Base-by-base conservation (phyloP, 2,888 invertebrate species). In the Drosophila cognata region DNA sequence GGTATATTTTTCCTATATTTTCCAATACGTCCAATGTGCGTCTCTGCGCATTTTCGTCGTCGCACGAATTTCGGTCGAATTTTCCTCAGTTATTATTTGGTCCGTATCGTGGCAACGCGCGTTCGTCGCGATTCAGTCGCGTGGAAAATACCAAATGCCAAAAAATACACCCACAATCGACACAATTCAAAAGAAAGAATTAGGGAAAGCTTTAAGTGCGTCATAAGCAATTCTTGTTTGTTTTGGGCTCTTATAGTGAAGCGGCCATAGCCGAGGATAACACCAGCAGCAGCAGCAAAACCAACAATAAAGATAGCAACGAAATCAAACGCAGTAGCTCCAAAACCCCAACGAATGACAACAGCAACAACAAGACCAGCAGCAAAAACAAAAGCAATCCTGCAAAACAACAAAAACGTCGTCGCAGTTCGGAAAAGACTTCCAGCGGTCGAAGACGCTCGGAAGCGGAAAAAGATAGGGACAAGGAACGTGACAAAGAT, bases 21-120 rank as follows among this genome's bases (percentile, higher is more conserved):
- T 64, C 51, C 82, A 58, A 72, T 73, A 81, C 60, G 57, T 73
- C 46, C 52, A 71, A 51, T 51, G 61, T 61, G 77, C 55, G 65
- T 62, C 52, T 62, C 55, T 36, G 66, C 68, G 52, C 56, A 74
- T 61, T 61, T 58, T 61, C 58, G 71, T 74, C 69, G 82, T 76
- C 89, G 71, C 61, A 71, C 53, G 55, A 77, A 65, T 75, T 82
- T 88, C 73, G 46, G 74, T 86, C 52, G 72, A 76, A 71, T 69
- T 88, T 88, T 75, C 66, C 81, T 88, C 90, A 88, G 87, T 88
- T 90, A 88, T 90, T 83, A 88, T 88, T 83, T 90, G 77, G 84
- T 89, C 79, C 91, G 87, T 91, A 91, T 81, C 85, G 91, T 81
- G 90, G 90, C 73, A 89, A 69, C 82, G 86, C 88, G 91, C 90